Percentiles rank a stretch among this genome's conserved stretches.
Evolutionary conservation across 2,888 invertebrate genomes (phyloP).

Genomic region (Leptinotarsa rubiginosa): DNA sequence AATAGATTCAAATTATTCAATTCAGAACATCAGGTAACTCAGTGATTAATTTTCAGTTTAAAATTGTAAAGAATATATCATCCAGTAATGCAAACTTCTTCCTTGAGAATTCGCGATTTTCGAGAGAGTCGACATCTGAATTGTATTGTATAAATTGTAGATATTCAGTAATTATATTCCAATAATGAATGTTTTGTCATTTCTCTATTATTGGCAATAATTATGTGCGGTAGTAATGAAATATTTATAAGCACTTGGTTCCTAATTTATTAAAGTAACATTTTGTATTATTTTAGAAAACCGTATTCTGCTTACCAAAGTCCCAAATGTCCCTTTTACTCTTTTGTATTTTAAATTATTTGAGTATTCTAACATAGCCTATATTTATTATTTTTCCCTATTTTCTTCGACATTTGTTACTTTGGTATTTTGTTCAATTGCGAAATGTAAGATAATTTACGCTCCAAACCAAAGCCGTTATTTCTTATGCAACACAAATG

Average conservation of each 20-base stretch:
- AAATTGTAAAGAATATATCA: neutral
- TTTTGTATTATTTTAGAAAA: conserved; percentile 62
- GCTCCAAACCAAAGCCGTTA: conserved; percentile 63
- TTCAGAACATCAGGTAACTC: neutral
- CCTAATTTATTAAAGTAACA: conserved; percentile 64
- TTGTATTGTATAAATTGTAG: conserved; percentile 62
- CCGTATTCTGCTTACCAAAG: conserved; percentile 59
- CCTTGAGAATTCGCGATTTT: conserved; percentile 39
- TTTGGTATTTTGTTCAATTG: conserved; percentile 60
- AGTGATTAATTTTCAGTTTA: neutral
- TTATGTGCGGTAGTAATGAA: conserved; percentile 60
- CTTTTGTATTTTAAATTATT: conserved; percentile 57
- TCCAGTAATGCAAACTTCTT: conserved; percentile 21
- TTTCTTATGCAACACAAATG: conserved; percentile 49
- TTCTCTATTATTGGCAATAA: conserved; percentile 61
- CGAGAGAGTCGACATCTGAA: conserved; percentile 34
- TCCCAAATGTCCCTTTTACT: conserved; percentile 58
- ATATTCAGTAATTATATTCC: conserved; percentile 62
- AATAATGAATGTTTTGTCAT: conserved; percentile 58
- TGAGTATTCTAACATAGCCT: conserved; percentile 55
- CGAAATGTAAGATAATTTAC: conserved; percentile 56
- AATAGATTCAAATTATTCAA: neutral
- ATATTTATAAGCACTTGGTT: conserved; percentile 66
- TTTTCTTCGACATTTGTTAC: conserved; percentile 56
- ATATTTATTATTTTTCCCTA: conserved; percentile 48